Evolutionary conservation across 2,113 vertebrate genomes (phyloP).

Genomic region (Anas platyrhynchos): DNA sequence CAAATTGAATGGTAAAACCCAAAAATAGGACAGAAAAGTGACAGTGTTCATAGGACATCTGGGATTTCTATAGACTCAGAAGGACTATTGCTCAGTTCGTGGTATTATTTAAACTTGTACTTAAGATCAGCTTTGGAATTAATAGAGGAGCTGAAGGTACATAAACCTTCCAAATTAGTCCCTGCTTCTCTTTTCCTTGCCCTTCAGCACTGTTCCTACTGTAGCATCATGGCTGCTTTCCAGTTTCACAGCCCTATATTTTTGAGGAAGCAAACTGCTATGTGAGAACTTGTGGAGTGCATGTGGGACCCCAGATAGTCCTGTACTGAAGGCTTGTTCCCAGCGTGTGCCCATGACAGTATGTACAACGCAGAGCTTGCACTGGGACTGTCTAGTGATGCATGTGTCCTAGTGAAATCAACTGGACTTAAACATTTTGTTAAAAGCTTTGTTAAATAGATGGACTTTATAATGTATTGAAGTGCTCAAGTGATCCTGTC

Average conservation of each 20-base stretch:
- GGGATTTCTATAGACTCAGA: neutral
- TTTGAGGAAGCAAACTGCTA: neutral
- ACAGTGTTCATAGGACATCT: neutral
- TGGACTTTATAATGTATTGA: neutral
- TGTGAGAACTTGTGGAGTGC: neutral
- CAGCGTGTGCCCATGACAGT: rapidly evolving
- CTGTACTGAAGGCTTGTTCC: too few relatives aligned
- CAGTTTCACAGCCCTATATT: neutral
- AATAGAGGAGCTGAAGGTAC: slow-evolving; percentile 29
- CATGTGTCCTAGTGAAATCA: neutral
- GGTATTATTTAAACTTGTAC: slow-evolving; percentile 51
- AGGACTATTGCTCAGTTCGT: slow-evolving; percentile 40
- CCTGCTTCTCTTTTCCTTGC: slow-evolving; percentile 54
- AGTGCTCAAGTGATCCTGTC: neutral
- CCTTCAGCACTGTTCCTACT: slow-evolving; percentile 22
- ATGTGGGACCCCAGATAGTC: rapidly evolving
- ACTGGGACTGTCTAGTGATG: neutral
- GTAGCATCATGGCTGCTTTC: neutral
- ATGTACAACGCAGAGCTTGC: neutral
- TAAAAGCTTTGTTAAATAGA: neutral
- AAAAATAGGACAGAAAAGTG: neutral
- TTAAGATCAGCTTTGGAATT: slow-evolving; percentile 53
- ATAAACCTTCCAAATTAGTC: slow-evolving; percentile 59
- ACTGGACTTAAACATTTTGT: neutral
- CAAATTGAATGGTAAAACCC: neutral